A percentile compares a stretch with the other conserved stretches of the same genome.
Evolutionary conservation across 2,113 vertebrate species (phyloP).

Genomic region (Pseudorhombus dupliciocellatus): DNA sequence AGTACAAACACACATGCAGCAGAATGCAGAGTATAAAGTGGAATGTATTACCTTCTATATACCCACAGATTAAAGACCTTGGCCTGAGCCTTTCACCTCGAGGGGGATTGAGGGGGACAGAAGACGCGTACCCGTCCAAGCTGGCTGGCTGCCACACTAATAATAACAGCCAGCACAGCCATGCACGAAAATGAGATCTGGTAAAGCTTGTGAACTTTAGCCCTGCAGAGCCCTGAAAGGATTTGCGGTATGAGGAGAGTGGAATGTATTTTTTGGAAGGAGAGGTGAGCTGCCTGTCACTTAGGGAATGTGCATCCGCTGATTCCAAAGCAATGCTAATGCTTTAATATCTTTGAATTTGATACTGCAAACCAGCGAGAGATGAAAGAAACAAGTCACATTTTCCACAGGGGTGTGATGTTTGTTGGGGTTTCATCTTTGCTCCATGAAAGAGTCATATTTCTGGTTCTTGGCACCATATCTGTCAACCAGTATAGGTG

Average conservation of each 20-base stretch:
- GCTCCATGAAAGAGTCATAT: slow-evolving; percentile 14
- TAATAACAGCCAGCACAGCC: slow-evolving; percentile 72
- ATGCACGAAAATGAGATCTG: slow-evolving; percentile 66
- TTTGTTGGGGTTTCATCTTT: slow-evolving; percentile 24
- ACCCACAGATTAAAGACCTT: slow-evolving; percentile 36
- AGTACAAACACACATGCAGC: slow-evolving; percentile 21
- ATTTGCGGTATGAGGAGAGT: slow-evolving; percentile 46
- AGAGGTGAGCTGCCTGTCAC: slow-evolving; percentile 48
- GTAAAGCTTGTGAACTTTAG: slow-evolving; percentile 55
- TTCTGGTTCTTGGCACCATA: slow-evolving; percentile 18
- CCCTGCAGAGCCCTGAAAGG: slow-evolving; percentile 42
- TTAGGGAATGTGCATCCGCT: slow-evolving; percentile 46
- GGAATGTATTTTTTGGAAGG: slow-evolving; percentile 64
- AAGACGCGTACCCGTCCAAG: slow-evolving; percentile 34
- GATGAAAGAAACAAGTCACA: neutral
- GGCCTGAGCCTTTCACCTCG: slow-evolving; percentile 29
- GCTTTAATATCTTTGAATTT: slow-evolving; percentile 27
- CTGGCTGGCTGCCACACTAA: slow-evolving; percentile 67
- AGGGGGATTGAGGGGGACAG: slow-evolving; percentile 15
- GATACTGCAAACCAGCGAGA: slow-evolving; percentile 14
- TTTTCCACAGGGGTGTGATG: slow-evolving; percentile 23
- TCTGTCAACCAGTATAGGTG: slow-evolving; percentile 25
- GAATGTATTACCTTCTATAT: slow-evolving; percentile 14
- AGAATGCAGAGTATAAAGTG: slow-evolving; percentile 9
- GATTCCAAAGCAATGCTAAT: slow-evolving; percentile 33